phyloP scores from a whole-genome alignment of 1,140 invertebrate genomes.

The Drosophila sproati region DNA sequence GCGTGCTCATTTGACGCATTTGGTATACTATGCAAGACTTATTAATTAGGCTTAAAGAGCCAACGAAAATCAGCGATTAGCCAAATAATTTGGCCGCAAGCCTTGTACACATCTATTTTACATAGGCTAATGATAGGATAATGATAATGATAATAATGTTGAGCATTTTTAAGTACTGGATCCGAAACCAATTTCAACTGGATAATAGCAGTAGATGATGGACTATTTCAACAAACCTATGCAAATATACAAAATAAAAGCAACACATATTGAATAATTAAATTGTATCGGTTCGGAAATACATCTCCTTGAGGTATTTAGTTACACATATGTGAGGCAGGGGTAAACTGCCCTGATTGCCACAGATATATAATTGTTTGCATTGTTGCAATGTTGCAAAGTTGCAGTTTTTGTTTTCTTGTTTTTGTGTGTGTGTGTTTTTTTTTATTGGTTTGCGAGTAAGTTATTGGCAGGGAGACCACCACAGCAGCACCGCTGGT shows the following conservation, averaged over 20 bases:
- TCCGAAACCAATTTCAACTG: no score
- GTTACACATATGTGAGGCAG: no score
- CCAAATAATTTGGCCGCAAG: constrained; percentile 6
- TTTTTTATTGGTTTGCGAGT: constrained; percentile 13
- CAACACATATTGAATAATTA: no score
- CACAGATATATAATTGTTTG: background rate
- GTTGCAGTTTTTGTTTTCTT: background rate
- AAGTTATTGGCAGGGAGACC: constrained; percentile 48
- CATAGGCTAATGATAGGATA: no score
- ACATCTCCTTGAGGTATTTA: no score
- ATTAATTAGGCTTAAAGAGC: constrained; percentile 70
- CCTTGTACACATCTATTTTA: background rate
- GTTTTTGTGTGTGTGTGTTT: background rate
- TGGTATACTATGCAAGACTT: constrained; percentile 52
- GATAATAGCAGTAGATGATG: no score
- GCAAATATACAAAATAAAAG: no score
- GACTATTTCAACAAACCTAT: no score
- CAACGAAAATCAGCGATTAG: constrained; percentile 26
- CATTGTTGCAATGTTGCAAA: constrained; percentile 27
- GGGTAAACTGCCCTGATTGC: background rate
- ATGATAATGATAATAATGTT: no score
- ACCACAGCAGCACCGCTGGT: constrained; percentile 12
- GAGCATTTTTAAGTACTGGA: no score
- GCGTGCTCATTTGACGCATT: constrained; percentile 52
- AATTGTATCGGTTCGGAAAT: no score